Evolutionary conservation across 64 coral and sea anemone genomes (phyloP).

Genomic region (Actinia tenebrosa): DNA sequence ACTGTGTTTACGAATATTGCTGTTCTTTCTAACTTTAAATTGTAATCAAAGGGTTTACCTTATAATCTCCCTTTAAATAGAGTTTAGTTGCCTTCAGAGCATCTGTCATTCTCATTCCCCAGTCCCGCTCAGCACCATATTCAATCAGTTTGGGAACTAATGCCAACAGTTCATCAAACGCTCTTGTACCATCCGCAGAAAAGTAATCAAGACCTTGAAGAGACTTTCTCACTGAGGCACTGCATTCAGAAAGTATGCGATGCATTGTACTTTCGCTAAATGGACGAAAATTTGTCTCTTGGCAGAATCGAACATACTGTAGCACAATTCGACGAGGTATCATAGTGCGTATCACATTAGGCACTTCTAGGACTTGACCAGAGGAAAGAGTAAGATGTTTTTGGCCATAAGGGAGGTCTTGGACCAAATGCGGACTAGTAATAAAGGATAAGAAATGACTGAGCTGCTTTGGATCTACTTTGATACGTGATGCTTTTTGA

Average conservation of each 20-base stretch:
- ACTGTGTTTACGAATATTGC: too few species aligned
- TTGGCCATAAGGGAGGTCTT: constrained; percentile 49
- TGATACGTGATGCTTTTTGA: constrained; percentile 4
- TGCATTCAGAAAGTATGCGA: constrained; percentile 36
- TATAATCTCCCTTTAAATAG: constrained; percentile 40
- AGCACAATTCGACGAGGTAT: constrained; percentile 34
- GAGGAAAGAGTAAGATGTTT: constrained; percentile 25
- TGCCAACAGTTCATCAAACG: constrained; percentile 25
- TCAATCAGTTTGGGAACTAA: constrained; percentile 13
- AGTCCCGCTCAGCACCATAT: constrained; percentile 3
- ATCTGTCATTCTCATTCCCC: constrained; percentile 11
- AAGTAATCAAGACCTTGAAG: constrained; percentile 27
- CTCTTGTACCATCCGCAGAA: constrained; percentile 25
- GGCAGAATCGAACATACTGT: constrained; percentile 35
- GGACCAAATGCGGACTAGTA: constrained; percentile 44
- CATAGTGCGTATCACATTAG: constrained; percentile 47
- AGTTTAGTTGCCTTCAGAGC: constrained; percentile 37
- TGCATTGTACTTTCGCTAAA: constrained; percentile 46
- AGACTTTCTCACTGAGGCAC: constrained; percentile 13
- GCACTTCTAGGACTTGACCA: constrained; percentile 12
- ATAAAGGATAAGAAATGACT: constrained; percentile 30
- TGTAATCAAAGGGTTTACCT: neutral
- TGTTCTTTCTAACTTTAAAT: too few species aligned
- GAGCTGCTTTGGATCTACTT: constrained; percentile 26
- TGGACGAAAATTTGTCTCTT: constrained; percentile 21